These are phyloP conservation scores for Drosophila pectinifera DNA, from an alignment of 1,140 invertebrate species.

Conservation along the genomic window DNA sequence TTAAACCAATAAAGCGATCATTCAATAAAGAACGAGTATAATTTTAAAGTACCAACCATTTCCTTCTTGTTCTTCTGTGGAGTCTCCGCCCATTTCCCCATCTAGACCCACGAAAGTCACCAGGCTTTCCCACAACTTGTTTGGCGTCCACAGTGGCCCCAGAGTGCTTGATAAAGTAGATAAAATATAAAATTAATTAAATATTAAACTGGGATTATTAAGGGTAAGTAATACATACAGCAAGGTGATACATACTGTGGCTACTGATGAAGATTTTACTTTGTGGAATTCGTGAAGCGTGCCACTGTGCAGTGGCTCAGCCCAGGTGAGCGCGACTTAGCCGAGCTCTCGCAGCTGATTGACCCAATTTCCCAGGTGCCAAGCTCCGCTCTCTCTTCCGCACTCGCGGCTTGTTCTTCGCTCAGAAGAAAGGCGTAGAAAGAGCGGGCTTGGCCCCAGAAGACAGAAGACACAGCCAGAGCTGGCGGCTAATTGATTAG, in stretches of 20 bases:
- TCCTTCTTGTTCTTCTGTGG: not conserved
- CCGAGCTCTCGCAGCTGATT: conserved; percentile 52
- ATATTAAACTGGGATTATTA: too few relatives aligned
- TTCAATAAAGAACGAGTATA: conserved; percentile 77
- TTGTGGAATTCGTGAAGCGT: not conserved
- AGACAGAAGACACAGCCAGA: conserved; percentile 7
- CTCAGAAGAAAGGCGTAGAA: conserved; percentile 16
- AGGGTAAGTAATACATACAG: too few relatives aligned
- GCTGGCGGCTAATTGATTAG: conserved; percentile 65
- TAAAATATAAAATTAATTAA: too few relatives aligned
- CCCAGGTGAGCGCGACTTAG: not conserved
- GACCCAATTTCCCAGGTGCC: conserved; percentile 64
- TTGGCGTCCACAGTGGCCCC: not conserved
- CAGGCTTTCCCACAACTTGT: conserved; percentile 21
- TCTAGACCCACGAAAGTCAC: not conserved
- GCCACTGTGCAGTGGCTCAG: conserved; percentile 1
- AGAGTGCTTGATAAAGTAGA: too few relatives aligned
- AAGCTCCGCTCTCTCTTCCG: conserved; percentile 10
- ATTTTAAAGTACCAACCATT: conserved; percentile 54
- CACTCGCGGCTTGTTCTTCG: conserved; percentile 1
- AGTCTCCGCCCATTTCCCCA: not conserved
- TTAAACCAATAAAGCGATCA: conserved; percentile 59
- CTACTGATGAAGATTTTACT: not conserved
- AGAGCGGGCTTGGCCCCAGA: conserved; percentile 8
- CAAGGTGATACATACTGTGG: too few relatives aligned